Conservation (phyloP, 1,140 invertebrate genomes). For the Ceratitis capitata region DNA sequence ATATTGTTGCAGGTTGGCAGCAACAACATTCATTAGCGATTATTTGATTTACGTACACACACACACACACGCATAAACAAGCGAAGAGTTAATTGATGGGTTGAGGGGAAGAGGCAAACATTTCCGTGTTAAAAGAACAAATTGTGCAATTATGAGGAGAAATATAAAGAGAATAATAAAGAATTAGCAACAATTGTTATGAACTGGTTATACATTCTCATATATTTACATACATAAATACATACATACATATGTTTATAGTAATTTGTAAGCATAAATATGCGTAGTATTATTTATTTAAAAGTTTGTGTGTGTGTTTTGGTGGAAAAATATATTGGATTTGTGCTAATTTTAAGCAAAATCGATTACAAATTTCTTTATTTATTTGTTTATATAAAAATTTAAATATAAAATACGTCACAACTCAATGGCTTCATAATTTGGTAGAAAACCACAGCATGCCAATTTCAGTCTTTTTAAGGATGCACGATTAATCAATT, state of each 20-base stretch:
- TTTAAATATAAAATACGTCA: no score
- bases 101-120: not conserved
- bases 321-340: no score
- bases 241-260: not conserved
- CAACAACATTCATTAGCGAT: not conserved
- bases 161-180: constrained; percentile 7
- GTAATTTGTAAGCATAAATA: not conserved
- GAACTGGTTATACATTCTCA: not conserved
- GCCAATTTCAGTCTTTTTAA: no score
- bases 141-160: not conserved
- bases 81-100: not conserved
- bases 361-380: no score
- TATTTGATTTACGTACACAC: not conserved
- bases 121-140: not conserved
- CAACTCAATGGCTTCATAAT: no score
- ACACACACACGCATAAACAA: not conserved
- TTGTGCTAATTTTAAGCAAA: no score
- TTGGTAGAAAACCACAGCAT: no score
- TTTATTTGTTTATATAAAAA: no score
- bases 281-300: not conserved
- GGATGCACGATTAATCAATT: no score
- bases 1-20: not conserved
- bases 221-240: not conserved
- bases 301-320: not conserved
- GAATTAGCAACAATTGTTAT: not conserved